phyloP scores from a whole-genome alignment of 2,113 vertebrate genomes.

The Bujurquina vittata region DNA sequence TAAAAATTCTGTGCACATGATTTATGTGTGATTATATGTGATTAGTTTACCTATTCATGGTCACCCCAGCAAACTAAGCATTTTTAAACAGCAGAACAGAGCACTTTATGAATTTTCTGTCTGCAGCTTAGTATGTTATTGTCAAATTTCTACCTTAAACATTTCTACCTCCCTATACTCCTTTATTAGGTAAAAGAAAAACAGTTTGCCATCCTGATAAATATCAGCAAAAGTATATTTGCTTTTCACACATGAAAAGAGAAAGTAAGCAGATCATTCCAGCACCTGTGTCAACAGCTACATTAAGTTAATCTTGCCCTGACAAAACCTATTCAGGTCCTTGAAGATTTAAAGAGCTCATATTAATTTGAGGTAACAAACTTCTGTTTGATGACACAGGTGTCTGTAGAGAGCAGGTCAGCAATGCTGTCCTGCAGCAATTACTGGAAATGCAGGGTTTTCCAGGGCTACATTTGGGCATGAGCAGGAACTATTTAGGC shows the following conservation, averaged over 20 bases:
- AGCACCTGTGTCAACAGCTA: conserved; percentile 57
- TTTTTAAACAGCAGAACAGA: background rate
- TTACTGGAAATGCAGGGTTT: background rate
- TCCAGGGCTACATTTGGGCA: background rate
- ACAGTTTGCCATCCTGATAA: background rate
- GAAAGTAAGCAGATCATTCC: background rate
- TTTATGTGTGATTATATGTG: background rate
- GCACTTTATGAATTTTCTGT: background rate
- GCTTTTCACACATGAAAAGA: conserved; percentile 7
- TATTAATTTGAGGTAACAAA: conserved; percentile 36
- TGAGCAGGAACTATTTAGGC: background rate
- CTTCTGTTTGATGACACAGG: background rate
- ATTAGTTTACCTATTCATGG: background rate
- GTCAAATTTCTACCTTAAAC: background rate
- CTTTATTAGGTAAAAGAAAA: background rate
- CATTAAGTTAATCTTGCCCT: conserved; percentile 38
- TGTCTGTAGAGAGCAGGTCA: background rate
- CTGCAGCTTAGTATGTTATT: background rate
- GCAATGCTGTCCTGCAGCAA: background rate
- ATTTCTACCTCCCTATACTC: background rate
- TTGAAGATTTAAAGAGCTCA: conserved; percentile 48
- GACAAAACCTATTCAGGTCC: conserved; percentile 16
- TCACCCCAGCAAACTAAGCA: background rate
- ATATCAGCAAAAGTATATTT: background rate
- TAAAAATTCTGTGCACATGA: background rate